Evolutionary conservation across 2,888 invertebrate species (phyloP).

Genomic region (Harpagoxenus sublaevis): DNA sequence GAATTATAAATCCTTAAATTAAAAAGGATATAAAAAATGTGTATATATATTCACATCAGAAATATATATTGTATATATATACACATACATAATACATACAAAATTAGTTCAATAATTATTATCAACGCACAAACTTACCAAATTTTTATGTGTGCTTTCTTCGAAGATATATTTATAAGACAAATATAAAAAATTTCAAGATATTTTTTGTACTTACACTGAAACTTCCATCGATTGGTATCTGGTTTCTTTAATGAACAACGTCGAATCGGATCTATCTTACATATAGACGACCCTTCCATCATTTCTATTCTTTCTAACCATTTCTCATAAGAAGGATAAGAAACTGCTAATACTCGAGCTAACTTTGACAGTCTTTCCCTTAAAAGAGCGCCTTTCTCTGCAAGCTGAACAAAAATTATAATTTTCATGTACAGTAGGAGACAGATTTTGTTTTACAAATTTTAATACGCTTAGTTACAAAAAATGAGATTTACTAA

Average conservation of each 20-base stretch:
- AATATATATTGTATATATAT: too few relatives aligned
- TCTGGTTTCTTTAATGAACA: constrained; percentile 80
- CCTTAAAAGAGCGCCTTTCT: constrained; percentile 79
- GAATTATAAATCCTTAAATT: background rate
- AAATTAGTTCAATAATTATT: background rate
- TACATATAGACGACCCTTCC: constrained; percentile 81
- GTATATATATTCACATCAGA: too few relatives aligned
- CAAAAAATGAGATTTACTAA: constrained; percentile 28
- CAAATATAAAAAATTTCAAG: background rate
- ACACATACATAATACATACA: too few relatives aligned
- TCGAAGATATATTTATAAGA: background rate
- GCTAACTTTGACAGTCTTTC: constrained; percentile 82
- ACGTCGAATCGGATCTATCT: constrained; percentile 78
- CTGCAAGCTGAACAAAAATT: constrained; percentile 77
- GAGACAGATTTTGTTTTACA: background rate
- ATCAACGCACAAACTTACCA: background rate
- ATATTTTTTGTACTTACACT: constrained; percentile 80
- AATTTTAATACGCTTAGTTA: constrained; percentile 2
- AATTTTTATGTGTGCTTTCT: background rate
- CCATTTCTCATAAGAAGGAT: constrained; percentile 83
- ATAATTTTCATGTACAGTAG: constrained; percentile 35
- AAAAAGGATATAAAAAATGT: constrained; percentile 2
- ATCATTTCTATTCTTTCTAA: constrained; percentile 78
- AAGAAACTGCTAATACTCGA: constrained; percentile 81
- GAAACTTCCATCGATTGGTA: constrained; percentile 84